phyloP scores from a whole-genome alignment of 1,140 invertebrate species.

The Drosophila setifemur region DNA sequence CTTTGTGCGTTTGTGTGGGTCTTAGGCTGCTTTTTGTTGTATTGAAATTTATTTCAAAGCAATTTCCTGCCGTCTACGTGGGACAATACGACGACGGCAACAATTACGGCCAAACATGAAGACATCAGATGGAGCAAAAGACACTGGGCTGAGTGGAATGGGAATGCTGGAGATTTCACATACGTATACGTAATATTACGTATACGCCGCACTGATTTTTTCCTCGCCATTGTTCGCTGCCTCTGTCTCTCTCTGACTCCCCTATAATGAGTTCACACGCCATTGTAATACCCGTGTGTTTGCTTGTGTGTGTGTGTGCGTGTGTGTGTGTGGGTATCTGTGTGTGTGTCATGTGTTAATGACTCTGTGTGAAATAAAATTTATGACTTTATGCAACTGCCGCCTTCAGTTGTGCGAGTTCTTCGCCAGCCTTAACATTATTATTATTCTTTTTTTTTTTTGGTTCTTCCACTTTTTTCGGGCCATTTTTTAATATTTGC shows the following conservation, averaged over 20 bases:
- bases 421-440: slow-evolving; percentile 47
- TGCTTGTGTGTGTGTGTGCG: slow-evolving; percentile 50
- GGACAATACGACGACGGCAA: slow-evolving; percentile 57
- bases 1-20: slow-evolving; percentile 31
- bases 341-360: slow-evolving; percentile 78
- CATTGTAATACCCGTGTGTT: slow-evolving; percentile 45
- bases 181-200: slow-evolving; percentile 51
- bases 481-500: slow-evolving; percentile 75
- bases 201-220: slow-evolving; percentile 75
- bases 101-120: slow-evolving; percentile 78
- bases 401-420: slow-evolving; percentile 46
- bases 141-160: slow-evolving; percentile 4
- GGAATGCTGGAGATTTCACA: slow-evolving; percentile 38
- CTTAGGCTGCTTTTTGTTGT: slow-evolving; percentile 74
- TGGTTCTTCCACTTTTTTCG: slow-evolving; percentile 10
- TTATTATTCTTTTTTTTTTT: slow-evolving; percentile 51
- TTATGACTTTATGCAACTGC: slow-evolving; percentile 80
- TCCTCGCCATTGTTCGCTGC: not conserved
- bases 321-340: slow-evolving; percentile 8
- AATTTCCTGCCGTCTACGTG: slow-evolving; percentile 79
- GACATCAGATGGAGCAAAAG: slow-evolving; percentile 60
- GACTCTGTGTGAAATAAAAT: slow-evolving; percentile 80
- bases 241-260: slow-evolving; percentile 24
- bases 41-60: slow-evolving; percentile 81
- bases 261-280: slow-evolving; percentile 78